These are phyloP conservation scores for Papilio glaucus DNA, from an alignment of 1,140 invertebrate genomes.

Conservation along the genomic window DNA sequence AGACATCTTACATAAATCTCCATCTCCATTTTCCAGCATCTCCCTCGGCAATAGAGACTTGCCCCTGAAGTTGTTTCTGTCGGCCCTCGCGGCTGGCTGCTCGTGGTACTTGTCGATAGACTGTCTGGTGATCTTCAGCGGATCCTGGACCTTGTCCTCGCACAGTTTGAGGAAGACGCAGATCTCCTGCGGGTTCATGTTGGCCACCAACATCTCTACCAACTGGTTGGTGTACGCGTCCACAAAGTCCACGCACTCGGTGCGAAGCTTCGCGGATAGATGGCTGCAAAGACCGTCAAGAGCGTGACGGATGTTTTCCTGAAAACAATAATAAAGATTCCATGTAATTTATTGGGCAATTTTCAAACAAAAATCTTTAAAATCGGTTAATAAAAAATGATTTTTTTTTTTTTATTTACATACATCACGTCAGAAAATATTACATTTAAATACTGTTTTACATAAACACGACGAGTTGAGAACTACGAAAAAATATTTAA, in stretches of 20 bases:
- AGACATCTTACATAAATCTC: constrained; percentile 83
- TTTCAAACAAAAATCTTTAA: too few relatives aligned
- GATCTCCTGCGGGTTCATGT: constrained; percentile 90
- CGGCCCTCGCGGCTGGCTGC: constrained; percentile 61
- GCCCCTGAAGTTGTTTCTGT: constrained; percentile 68
- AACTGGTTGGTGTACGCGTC: constrained; percentile 89
- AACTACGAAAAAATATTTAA: too few relatives aligned
- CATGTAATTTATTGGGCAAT: too few relatives aligned
- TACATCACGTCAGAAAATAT: too few relatives aligned
- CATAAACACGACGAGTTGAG: too few relatives aligned
- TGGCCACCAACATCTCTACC: constrained; percentile 89
- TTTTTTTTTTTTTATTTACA: too few relatives aligned
- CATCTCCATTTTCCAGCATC: constrained; percentile 69
- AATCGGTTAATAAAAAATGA: too few relatives aligned
- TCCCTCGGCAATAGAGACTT: constrained; percentile 58
- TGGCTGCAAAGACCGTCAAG: constrained; percentile 89
- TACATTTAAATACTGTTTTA: too few relatives aligned
- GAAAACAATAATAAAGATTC: constrained; percentile 44
- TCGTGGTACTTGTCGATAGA: constrained; percentile 64
- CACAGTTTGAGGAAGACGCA: constrained; percentile 91
- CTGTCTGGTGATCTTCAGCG: constrained; percentile 48
- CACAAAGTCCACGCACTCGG: constrained; percentile 90
- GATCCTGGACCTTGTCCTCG: constrained; percentile 68
- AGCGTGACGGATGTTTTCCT: constrained; percentile 88
- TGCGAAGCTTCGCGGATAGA: constrained; percentile 85